phyloP scores from a whole-genome alignment of 2,113 vertebrate species.

The Brachirus orientalis region DNA sequence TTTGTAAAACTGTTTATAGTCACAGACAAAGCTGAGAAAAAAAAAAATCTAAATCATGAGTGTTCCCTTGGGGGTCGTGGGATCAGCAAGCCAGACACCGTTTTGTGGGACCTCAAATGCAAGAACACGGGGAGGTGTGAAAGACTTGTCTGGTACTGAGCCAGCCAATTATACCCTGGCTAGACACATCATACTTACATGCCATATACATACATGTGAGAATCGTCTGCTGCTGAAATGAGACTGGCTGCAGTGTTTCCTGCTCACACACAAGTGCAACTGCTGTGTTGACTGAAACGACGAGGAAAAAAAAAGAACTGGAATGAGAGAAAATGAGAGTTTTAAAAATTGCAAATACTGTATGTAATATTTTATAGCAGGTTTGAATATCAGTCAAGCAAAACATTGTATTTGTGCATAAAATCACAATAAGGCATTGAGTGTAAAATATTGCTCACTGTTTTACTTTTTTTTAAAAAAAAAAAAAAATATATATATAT shows the following conservation, averaged over 20 bases:
- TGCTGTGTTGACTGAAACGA: not conserved
- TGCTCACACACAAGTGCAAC: not conserved
- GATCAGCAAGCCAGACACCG: slow-evolving; percentile 73
- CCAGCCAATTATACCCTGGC: slow-evolving; percentile 73
- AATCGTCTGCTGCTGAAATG: slow-evolving; percentile 40
- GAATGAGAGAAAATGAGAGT: no score
- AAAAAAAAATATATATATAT: no score
- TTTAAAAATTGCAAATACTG: no score
- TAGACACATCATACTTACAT: slow-evolving; percentile 65
- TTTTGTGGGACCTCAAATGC: slow-evolving; percentile 65
- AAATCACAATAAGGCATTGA: no score
- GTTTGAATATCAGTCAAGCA: no score
- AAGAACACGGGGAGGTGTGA: slow-evolving; percentile 66
- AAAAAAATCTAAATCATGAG: slow-evolving; percentile 42
- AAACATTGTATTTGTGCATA: no score
- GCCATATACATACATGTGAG: slow-evolving; percentile 34
- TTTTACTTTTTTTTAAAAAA: no score
- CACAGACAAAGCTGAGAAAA: slow-evolving; percentile 28
- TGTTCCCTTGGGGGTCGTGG: slow-evolving; percentile 63
- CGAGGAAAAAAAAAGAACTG: no score
- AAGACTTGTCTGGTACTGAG: slow-evolving; percentile 65
- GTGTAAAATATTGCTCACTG: no score
- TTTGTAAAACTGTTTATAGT: slow-evolving; percentile 35
- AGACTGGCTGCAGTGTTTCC: not conserved
- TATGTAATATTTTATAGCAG: no score